Evolutionary conservation across 2,888 invertebrate species (phyloP), one percentile per base, ranked within the genome.

Genomic region (Dicycla oo): DNA sequence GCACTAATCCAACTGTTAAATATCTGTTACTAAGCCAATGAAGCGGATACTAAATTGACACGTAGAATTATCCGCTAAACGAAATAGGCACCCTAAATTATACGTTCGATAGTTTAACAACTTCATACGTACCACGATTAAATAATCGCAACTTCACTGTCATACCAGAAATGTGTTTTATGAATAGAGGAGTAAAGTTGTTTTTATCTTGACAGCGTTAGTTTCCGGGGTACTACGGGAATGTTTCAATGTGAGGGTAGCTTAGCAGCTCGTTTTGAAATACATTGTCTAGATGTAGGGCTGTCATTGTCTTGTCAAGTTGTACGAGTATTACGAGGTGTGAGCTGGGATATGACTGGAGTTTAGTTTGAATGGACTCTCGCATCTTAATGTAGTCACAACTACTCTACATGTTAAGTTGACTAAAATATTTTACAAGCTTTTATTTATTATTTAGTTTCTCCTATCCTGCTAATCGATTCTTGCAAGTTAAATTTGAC

Each of bases 211-310:
- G 66, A 43, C 54, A 53, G 38, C 3, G n/a, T 10, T 15, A 3
- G 20, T 57, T 61, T 71, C 60, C 67, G 63, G 30, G 8, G 18
- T 68, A 20, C 38, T 40, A 43, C 10, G 45, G 10, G 57, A 15
- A 45, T 69, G 69, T 73, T 71, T 78, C 66, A 60, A 65, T 68
- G 45, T 49, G 11, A 51, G 38, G 45, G 54, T 53, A 68, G 74
- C 53, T 64, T 43, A 68, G 51, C 40, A n/a, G n/a, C 18, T 56
- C 38, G 38, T 62, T 73, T 73, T 81, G 65, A 73, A 73, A 68
- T n/a, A 61, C 63, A 40, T 76, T 69, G 67, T 73, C 45, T 54
- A 15, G n/a, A n/a, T n/a, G 43, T 54, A 38, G 53, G 38, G 18
- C 18, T 70, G 56, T 3, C 15, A n/a, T 71, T 8, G 15, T 11